Evolutionary conservation across 37 sponge, comb jelly and placozoan genomes (phyloP).

Genomic region (Lycopodina hypogea): DNA sequence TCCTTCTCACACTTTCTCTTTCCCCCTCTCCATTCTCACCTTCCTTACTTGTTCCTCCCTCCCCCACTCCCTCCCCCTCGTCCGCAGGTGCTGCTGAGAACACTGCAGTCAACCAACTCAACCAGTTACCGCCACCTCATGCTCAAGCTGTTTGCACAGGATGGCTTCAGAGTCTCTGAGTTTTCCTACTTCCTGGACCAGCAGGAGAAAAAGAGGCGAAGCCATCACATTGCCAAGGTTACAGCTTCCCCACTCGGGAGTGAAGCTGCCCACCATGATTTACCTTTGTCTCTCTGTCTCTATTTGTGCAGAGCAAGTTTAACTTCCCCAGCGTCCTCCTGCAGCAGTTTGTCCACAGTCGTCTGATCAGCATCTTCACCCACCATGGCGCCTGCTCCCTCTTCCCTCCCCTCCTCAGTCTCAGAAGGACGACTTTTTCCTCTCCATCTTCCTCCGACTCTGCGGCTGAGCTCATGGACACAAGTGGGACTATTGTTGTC

Average conservation of each 20-base stretch:
- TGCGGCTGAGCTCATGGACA: conserved; percentile 58
- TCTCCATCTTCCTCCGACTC: not conserved
- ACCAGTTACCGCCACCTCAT: conserved; percentile 67
- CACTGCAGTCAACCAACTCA: conserved; percentile 66
- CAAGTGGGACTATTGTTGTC: conserved; percentile 55
- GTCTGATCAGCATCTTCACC: conserved; percentile 47
- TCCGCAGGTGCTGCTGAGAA: conserved; percentile 59
- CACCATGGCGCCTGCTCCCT: conserved; percentile 66
- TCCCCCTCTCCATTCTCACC: too few species aligned
- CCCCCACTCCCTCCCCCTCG: not conserved
- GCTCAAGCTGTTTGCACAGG: conserved; percentile 63
- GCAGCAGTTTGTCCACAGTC: conserved; percentile 45
- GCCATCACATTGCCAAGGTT: not conserved
- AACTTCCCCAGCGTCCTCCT: conserved; percentile 25
- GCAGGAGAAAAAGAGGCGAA: conserved; percentile 31
- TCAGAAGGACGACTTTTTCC: conserved; percentile 9
- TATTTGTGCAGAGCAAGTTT: conserved; percentile 10
- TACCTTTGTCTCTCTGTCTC: not conserved
- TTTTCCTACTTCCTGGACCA: conserved; percentile 52
- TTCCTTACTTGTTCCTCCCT: too few species aligned
- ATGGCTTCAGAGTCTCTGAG: conserved; percentile 20
- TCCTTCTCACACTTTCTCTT: too few species aligned
- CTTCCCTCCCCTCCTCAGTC: conserved; percentile 60
- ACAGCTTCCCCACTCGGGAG: not conserved
- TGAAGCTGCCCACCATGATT: not conserved